Percentiles rank a stretch among this genome's conserved stretches.
These are phyloP conservation scores for Isichthys henryi DNA, from an alignment of 2,113 vertebrate species.

Conservation along the genomic window DNA sequence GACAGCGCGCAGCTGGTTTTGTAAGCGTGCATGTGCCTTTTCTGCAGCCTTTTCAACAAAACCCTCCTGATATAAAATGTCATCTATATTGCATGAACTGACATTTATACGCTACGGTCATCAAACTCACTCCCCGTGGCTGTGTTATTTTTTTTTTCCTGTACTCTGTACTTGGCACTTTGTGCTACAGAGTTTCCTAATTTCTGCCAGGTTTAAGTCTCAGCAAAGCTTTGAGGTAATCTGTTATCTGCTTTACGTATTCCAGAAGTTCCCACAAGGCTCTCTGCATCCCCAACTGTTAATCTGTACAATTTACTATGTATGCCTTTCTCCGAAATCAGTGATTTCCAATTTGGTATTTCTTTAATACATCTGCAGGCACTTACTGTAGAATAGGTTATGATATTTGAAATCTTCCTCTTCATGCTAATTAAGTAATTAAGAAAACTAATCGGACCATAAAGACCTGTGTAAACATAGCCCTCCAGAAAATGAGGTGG, in stretches of 20 bases:
- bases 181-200: not conserved
- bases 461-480: not conserved
- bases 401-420: not conserved
- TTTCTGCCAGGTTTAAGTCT: not conserved
- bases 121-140: not conserved
- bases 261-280: not conserved
- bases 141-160: not conserved
- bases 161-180: not conserved
- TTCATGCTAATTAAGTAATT: not conserved
- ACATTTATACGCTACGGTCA: not conserved
- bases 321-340: not conserved
- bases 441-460: not conserved
- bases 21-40: not conserved
- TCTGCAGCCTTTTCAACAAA: not conserved
- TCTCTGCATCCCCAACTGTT: not conserved
- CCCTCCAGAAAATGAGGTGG: not conserved
- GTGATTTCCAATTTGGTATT: not conserved
- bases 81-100: slow-evolving; percentile 17
- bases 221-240: not conserved
- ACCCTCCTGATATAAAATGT: not conserved
- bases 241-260: not conserved
- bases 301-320: not conserved
- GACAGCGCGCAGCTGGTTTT: not conserved
- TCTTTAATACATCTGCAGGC: not conserved
- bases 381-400: not conserved